Conservation (phyloP, 92 coral and sea anemone genomes). For the Zoanthus solanderi region DNA sequence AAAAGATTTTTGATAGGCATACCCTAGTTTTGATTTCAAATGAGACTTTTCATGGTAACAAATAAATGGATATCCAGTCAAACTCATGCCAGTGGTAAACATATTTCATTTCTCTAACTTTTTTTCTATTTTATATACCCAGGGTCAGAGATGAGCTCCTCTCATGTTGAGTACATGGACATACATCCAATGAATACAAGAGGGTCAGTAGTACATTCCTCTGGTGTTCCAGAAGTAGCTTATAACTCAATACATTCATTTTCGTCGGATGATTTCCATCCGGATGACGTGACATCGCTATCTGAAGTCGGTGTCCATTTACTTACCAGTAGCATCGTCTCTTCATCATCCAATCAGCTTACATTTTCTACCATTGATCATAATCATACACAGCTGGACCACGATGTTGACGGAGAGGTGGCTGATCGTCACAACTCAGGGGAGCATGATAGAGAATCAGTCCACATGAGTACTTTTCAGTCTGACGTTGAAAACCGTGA, state of each 20-base stretch:
- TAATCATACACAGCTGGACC: conserved; percentile 21
- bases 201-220: conserved; percentile 71
- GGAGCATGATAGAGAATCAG: conserved; percentile 40
- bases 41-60: no score
- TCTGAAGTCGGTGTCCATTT: conserved; percentile 84
- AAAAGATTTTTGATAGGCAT: no score
- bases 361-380: conserved; percentile 65
- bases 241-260: conserved; percentile 89
- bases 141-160: conserved; percentile 53
- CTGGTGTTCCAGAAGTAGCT: conserved; percentile 79
- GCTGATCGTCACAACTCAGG: conserved; percentile 63
- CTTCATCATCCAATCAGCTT: conserved; percentile 81
- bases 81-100: no score
- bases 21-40: no score
- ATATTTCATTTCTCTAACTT: no score
- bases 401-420: conserved; percentile 59
- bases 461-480: conserved; percentile 58
- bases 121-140: neutral
- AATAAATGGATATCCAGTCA: no score
- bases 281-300: conserved; percentile 85
- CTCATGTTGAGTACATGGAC: conserved; percentile 61
- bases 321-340: conserved; percentile 71
- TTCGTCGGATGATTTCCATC: conserved; percentile 78
- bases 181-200: conserved; percentile 52
- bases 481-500: conserved; percentile 63